Evolutionary conservation across 64 coral and sea anemone species (phyloP).

Genomic region (Trachythela sp.): DNA sequence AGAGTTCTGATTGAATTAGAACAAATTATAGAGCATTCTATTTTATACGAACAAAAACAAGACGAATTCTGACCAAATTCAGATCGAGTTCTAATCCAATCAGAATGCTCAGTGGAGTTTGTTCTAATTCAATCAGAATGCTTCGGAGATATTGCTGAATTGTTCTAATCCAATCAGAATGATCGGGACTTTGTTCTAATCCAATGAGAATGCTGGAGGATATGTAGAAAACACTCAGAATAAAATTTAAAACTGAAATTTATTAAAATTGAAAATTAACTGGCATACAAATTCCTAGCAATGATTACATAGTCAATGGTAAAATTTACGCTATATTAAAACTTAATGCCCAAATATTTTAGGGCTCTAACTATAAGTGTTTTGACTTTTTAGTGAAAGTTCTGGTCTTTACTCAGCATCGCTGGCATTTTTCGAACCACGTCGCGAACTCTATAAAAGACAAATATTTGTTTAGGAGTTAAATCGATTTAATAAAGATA

Average conservation of each 20-base stretch:
- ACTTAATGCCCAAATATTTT: not conserved
- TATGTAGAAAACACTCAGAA: not conserved
- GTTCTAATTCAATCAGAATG: too few species aligned
- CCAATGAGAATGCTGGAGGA: not conserved
- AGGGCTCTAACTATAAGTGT: not conserved
- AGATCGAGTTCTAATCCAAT: too few species aligned
- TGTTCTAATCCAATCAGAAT: not conserved
- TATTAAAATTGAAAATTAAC: not conserved
- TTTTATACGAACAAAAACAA: too few species aligned
- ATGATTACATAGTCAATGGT: not conserved
- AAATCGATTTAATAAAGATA: not conserved
- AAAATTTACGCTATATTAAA: not conserved
- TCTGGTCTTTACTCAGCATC: not conserved
- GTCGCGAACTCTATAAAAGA: not conserved
- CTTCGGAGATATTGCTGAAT: too few species aligned
- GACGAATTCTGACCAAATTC: too few species aligned
- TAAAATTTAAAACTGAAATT: not conserved
- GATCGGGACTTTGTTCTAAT: not conserved
- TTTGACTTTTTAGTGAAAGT: not conserved
- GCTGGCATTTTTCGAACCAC: not conserved
- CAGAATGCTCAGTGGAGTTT: too few species aligned
- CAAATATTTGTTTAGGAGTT: not conserved
- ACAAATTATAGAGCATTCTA: too few species aligned
- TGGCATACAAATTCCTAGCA: not conserved
- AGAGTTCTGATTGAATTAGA: too few species aligned